Conservation (phyloP, 1,140 invertebrate species). For the Aporrectodea caliginosa region DNA sequence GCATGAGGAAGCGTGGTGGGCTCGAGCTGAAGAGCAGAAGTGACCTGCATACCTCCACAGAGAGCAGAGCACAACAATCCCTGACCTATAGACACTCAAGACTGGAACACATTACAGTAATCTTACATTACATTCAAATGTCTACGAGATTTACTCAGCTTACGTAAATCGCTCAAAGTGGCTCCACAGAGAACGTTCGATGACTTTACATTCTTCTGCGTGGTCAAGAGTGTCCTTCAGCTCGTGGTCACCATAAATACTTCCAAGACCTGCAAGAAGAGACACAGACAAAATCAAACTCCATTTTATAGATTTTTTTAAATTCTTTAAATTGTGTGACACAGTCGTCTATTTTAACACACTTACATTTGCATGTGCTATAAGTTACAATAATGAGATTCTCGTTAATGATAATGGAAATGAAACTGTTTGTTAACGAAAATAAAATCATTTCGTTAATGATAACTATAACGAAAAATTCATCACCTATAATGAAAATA, state of each 20-base stretch:
- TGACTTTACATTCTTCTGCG: conserved; percentile 69
- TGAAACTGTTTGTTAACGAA: background rate
- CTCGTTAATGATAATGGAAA: background rate
- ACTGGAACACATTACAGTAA: no score
- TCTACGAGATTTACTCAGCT: background rate
- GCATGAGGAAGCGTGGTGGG: no score
- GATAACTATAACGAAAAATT: no score
- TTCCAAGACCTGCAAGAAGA: conserved; percentile 67
- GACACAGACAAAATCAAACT: background rate
- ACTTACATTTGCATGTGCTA: background rate
- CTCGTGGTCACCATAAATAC: conserved; percentile 80
- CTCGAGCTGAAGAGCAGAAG: no score
- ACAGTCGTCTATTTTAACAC: no score
- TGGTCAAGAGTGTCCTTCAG: conserved; percentile 77
- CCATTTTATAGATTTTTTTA: no score
- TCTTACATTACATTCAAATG: no score
- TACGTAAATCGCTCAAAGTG: conserved; percentile 69
- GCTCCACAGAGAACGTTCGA: conserved; percentile 69
- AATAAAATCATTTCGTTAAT: background rate
- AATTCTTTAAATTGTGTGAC: no score
- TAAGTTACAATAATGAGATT: background rate
- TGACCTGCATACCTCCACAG: no score
- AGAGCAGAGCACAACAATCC: no score
- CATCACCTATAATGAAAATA: no score
- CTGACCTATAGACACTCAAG: no score